Evolutionary conservation across 2,888 invertebrate genomes (phyloP).

Genomic region (Drosophila fulvimacula): DNA sequence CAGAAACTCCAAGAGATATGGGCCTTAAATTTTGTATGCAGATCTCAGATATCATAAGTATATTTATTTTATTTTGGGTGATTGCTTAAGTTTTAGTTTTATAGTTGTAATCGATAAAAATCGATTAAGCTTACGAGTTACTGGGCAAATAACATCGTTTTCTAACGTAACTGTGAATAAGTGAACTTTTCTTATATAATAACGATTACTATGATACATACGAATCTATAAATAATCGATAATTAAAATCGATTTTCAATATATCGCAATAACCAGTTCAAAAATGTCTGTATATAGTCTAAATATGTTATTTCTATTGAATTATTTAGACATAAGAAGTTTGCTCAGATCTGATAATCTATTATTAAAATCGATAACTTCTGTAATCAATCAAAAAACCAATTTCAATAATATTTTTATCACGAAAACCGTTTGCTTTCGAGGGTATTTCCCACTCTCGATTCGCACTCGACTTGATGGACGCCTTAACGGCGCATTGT

Average conservation of each 20-base stretch:
- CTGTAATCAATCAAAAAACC: no score
- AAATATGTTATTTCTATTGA: no score
- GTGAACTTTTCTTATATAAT: not conserved
- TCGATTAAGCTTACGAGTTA: not conserved
- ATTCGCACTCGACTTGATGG: conserved; percentile 18
- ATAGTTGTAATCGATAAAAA: not conserved
- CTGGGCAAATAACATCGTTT: not conserved
- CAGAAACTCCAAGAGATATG: not conserved
- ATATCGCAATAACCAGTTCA: not conserved
- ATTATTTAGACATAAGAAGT: not conserved
- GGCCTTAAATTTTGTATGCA: not conserved
- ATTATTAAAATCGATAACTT: no score
- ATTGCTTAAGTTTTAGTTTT: not conserved
- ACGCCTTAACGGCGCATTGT: conserved; percentile 11
- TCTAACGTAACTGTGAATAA: not conserved
- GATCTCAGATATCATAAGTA: not conserved
- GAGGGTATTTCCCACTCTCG: conserved; percentile 6
- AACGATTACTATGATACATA: not conserved
- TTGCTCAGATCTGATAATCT: no score
- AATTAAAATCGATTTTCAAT: no score
- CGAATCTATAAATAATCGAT: not conserved
- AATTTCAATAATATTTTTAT: not conserved
- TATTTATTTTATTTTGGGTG: not conserved
- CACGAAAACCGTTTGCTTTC: no score
- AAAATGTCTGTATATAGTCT: not conserved